A percentile compares a stretch with the other conserved stretches of the same genome.
phyloP scores from a whole-genome alignment of 2,888 invertebrate genomes.

The Adelognathus sp. region DNA sequence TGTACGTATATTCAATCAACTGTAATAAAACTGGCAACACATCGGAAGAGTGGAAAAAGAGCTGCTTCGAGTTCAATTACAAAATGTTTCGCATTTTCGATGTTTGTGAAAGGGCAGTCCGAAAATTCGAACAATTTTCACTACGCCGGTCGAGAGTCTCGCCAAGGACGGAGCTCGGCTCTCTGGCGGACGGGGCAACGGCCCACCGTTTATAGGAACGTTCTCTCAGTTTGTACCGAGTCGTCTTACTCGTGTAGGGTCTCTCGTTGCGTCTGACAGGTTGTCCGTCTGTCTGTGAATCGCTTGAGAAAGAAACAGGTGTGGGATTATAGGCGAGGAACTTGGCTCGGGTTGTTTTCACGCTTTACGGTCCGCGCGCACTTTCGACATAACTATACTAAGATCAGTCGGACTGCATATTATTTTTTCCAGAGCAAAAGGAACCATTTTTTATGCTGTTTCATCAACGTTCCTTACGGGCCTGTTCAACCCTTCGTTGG shows the following conservation, averaged over 20 bases:
- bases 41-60: not conserved
- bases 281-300: conserved; percentile 1
- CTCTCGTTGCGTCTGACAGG: conserved; percentile 34
- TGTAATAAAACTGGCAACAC: not conserved
- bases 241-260: conserved; percentile 30
- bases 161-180: conserved; percentile 23
- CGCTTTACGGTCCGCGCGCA: conserved; percentile 2
- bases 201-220: conserved; percentile 30
- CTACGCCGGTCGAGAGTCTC: not conserved
- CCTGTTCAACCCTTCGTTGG: not conserved
- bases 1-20: not conserved
- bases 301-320: conserved; percentile 20
- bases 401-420: not conserved
- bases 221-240: conserved; percentile 29
- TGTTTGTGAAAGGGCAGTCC: not conserved
- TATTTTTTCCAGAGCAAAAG: not conserved
- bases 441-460: not conserved
- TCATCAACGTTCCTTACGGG: not conserved
- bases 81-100: not conserved
- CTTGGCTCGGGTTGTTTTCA: conserved; percentile 27
- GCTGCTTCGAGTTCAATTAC: not conserved
- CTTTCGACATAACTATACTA: not conserved
- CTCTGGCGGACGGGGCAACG: conserved; percentile 12
- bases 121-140: conserved; percentile 17
- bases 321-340: conserved; percentile 16